phyloP scores from a whole-genome alignment of 2,888 invertebrate genomes.

The Lithophane leautieri region DNA sequence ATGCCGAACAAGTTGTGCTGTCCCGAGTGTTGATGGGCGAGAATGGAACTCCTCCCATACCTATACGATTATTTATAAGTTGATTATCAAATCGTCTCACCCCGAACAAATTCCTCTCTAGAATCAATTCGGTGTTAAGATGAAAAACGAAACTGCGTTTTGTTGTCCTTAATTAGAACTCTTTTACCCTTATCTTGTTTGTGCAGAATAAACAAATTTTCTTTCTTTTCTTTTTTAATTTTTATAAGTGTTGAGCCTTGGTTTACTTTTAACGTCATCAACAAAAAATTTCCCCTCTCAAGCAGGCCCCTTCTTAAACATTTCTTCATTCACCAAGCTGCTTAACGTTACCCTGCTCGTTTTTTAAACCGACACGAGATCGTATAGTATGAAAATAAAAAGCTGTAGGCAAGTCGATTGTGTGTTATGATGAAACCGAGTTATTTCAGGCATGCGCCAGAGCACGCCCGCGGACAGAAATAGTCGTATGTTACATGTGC shows the following conservation, averaged over 20 bases:
- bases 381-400: constrained; percentile 68
- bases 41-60: neutral
- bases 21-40: neutral
- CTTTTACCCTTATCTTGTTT: no score
- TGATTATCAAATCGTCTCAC: neutral
- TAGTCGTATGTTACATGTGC: constrained; percentile 63
- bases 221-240: no score
- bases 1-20: neutral
- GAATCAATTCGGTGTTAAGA: no score
- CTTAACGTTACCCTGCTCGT: constrained; percentile 6
- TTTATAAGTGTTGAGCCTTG: neutral
- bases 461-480: constrained; percentile 69
- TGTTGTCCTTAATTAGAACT: neutral
- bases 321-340: constrained; percentile 25
- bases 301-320: constrained; percentile 3
- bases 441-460: constrained; percentile 75
- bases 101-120: neutral
- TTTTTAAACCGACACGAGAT: constrained; percentile 34
- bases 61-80: neutral
- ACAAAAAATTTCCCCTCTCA: neutral
- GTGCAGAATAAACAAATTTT: no score
- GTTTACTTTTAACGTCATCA: neutral
- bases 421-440: constrained; percentile 74
- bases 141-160: neutral
- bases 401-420: constrained; percentile 61